Evolutionary conservation across 1,140 invertebrate species (phyloP).

Genomic region (Babylonia areolata): DNA sequence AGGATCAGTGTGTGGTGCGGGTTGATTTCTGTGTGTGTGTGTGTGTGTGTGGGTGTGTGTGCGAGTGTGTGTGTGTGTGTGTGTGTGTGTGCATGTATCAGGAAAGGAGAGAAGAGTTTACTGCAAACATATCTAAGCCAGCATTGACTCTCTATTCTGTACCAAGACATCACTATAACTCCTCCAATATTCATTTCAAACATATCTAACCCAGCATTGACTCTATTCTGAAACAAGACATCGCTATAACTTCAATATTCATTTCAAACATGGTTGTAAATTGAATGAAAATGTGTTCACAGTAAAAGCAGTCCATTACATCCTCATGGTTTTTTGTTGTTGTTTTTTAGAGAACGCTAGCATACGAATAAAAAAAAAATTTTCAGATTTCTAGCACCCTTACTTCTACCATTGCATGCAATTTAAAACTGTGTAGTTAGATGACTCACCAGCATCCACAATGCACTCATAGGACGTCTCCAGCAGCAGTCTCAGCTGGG

Average conservation of each 20-base stretch:
- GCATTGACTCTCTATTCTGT: not conserved
- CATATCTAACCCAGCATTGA: not conserved
- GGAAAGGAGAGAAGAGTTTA: not conserved
- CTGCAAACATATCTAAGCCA: not conserved
- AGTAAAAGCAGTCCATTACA: no score
- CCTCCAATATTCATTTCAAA: not conserved
- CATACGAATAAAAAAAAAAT: no score
- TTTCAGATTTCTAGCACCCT: no score
- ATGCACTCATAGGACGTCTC: slow-evolving; percentile 79
- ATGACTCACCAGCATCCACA: no score
- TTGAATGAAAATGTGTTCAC: no score
- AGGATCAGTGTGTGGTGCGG: not conserved
- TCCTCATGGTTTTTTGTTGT: no score
- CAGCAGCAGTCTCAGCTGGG: slow-evolving; percentile 82
- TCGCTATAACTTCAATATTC: slow-evolving; percentile 97
- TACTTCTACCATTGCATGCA: slow-evolving; percentile 94
- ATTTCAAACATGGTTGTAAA: no score
- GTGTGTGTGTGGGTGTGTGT: no score
- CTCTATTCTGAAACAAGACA: slow-evolving; percentile 74
- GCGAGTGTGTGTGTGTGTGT: no score
- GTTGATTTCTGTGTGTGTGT: not conserved
- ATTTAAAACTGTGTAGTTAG: no score
- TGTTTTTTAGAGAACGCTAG: no score
- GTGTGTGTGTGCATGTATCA: not conserved
- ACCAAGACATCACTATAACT: not conserved